These are phyloP conservation scores for Autographa gamma DNA, from an alignment of 2,888 invertebrate genomes.

Conservation along the genomic window DNA sequence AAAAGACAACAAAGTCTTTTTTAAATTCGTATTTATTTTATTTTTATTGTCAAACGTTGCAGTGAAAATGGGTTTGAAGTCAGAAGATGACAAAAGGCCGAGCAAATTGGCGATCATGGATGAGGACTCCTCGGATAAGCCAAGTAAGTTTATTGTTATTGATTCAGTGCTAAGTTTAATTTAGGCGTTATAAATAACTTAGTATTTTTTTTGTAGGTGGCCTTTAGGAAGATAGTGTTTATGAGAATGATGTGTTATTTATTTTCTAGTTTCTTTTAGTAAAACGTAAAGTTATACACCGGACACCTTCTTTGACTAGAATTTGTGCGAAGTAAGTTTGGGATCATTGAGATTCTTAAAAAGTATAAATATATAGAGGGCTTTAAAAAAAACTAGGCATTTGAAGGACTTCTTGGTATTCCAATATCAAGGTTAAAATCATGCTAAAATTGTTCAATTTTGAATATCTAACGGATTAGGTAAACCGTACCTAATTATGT, in stretches of 20 bases:
- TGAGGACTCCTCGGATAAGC: constrained; percentile 78
- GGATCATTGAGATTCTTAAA: not conserved
- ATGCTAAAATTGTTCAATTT: not conserved
- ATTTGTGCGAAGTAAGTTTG: not conserved
- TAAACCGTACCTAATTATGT: not conserved
- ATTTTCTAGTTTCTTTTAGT: not conserved
- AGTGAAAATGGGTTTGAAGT: constrained; percentile 86
- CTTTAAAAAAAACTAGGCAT: not conserved
- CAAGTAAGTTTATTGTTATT: constrained; percentile 74
- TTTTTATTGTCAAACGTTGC: constrained; percentile 50
- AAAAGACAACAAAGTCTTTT: constrained; percentile 46
- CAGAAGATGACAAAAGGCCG: constrained; percentile 84
- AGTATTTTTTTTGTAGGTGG: constrained; percentile 10
- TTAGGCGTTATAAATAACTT: constrained; percentile 14
- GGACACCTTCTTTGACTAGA: not conserved
- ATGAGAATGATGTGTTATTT: not conserved
- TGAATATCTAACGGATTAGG: not conserved
- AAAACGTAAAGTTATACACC: no score
- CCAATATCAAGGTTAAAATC: constrained; percentile 4
- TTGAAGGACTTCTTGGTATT: not conserved
- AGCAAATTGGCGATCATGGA: constrained; percentile 88
- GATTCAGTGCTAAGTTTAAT: constrained; percentile 24
- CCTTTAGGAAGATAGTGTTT: constrained; percentile 22
- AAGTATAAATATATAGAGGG: not conserved
- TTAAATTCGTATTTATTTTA: constrained; percentile 52